Evolutionary conservation across 1,140 invertebrate genomes (phyloP), one percentile per base, ranked within the genome.

Genomic region (Drosophila kikkawai): DNA sequence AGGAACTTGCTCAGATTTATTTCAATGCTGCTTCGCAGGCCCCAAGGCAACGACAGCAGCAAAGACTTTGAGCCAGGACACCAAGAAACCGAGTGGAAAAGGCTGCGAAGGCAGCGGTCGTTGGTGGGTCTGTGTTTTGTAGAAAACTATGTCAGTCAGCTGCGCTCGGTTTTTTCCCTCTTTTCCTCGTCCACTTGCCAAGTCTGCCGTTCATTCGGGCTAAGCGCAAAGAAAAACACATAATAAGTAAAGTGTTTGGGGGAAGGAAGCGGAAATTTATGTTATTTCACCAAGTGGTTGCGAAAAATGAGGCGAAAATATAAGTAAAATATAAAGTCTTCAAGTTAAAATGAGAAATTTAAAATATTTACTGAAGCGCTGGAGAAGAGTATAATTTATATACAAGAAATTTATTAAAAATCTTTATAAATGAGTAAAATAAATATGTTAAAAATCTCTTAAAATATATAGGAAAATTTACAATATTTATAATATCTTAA

Each of bases 1-100:
- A 82, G 60, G 77, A 79, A 70, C 61, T 65, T 55, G 60, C 65
- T 75, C 73, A 84, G 84, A 88, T 87, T 87, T 87, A 87, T 87
- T 88, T 88, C 77, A 87, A 85, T 80, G 76, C 65, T 80, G 76
- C 65, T 64, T 41, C 13, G 37, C 68, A 48, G n/a, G 69, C 69
- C 69, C 69, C 69, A 50, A 73, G 67, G 67, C 67, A 48, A 39
- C 51, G 37, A 65, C 64, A 44, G 67, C 44, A 37, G 65, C 57
- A 59, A 69, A 65, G 64, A 77, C 75, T 67, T 77, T 63, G 37
- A 73, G 63, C 50, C 73, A 68, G 67, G 58, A 69, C 61, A 57
- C 64, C 47, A 34, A 60, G 32, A 15, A 47, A 50, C 44, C 17
- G 68, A 59, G 58, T 63, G 64, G 44, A 47, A 63, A 59, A 19